Percentiles rank a stretch among this genome's conserved stretches.
phyloP scores from a whole-genome alignment of 2,113 vertebrate species.

The Mixornis gularis region DNA sequence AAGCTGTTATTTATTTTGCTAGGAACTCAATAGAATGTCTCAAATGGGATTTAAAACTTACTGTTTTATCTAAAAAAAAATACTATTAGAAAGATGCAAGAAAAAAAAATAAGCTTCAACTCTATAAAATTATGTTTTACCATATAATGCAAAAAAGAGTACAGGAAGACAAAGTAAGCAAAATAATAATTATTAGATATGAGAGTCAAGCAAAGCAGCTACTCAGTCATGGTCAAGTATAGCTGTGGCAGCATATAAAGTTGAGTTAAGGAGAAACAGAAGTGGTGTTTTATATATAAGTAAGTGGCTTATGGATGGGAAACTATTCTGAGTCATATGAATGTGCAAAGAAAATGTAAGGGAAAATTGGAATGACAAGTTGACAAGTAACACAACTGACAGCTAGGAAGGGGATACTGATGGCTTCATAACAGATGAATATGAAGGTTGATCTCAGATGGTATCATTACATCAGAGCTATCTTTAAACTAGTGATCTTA shows the following conservation, averaged over 20 bases:
- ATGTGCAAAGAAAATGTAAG: background rate
- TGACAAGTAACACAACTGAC: background rate
- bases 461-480: background rate
- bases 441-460: background rate
- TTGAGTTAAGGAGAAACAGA: background rate
- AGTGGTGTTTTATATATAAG: background rate
- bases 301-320: background rate
- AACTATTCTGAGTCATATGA: background rate
- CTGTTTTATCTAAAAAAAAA: background rate
- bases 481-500: conserved; percentile 15
- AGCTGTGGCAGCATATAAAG: background rate
- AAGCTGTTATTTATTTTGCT: background rate
- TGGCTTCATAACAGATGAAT: background rate
- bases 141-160: background rate
- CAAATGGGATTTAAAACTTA: background rate
- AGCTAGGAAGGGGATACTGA: background rate
- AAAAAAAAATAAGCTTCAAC: background rate
- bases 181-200: background rate
- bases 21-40: background rate
- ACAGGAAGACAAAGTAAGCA: background rate
- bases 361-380: background rate
- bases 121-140: background rate
- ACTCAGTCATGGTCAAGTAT: background rate
- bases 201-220: background rate
- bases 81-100: background rate